Evolutionary conservation across 2,888 invertebrate genomes (phyloP).

Genomic region (Cheilosia vernalis): DNA sequence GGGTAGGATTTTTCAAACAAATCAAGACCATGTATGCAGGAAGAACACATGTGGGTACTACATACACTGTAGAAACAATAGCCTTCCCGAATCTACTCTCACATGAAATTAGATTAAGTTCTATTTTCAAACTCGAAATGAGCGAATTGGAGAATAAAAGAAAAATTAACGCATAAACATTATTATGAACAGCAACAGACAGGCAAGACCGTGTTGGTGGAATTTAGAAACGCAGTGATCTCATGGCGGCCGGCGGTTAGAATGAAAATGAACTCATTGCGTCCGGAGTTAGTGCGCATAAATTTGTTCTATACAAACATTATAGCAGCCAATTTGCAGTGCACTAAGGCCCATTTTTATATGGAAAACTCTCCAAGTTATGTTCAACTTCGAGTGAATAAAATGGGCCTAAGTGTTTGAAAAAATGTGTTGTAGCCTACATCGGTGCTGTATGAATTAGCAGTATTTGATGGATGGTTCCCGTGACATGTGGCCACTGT

Average conservation of each 20-base stretch:
- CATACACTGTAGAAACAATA: constrained; percentile 16
- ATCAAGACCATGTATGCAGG: constrained; percentile 7
- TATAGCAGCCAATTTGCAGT: too few species aligned
- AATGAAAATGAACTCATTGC: too few species aligned
- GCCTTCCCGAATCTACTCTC: constrained; percentile 34
- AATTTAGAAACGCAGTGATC: constrained; percentile 30
- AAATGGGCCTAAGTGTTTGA: too few species aligned
- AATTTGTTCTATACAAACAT: too few species aligned
- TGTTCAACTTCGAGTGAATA: too few species aligned
- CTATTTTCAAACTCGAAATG: constrained; percentile 46
- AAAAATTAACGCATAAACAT: background rate
- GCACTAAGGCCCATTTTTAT: too few species aligned
- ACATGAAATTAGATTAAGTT: constrained; percentile 57
- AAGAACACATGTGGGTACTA: constrained; percentile 14
- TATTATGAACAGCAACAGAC: background rate
- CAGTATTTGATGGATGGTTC: too few species aligned
- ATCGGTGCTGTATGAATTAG: too few species aligned
- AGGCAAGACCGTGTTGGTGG: constrained; percentile 30
- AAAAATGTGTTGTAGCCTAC: too few species aligned
- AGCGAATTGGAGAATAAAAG: constrained; percentile 32
- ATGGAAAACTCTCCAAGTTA: too few species aligned
- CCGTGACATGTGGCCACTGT: too few species aligned
- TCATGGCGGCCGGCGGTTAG: constrained; percentile 17
- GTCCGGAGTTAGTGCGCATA: too few species aligned
- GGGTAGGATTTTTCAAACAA: background rate